phyloP scores from a whole-genome alignment of 2,113 vertebrate genomes.

The Tympanuchus pallidicinctus region DNA sequence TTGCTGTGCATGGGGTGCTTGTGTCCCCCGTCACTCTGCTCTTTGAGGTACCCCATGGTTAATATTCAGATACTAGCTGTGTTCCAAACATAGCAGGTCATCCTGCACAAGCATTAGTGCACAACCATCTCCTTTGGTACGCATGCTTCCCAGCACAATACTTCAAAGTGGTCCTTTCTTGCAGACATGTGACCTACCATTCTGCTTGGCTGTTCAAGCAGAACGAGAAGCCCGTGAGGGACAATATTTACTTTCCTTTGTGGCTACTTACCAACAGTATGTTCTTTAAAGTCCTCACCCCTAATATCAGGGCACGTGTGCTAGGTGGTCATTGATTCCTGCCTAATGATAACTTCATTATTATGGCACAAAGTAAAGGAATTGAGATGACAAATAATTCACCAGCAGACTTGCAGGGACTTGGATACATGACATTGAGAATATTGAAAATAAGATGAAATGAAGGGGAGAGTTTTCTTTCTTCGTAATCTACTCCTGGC shows the following conservation, averaged over 20 bases:
- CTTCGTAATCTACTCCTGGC: background rate
- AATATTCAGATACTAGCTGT: background rate
- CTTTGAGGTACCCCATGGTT: background rate
- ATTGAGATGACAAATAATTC: background rate
- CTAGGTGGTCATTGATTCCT: background rate
- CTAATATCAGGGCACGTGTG: background rate
- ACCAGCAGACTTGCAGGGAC: background rate
- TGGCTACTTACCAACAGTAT: background rate
- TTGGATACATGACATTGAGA: fast-evolving
- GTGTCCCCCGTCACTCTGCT: background rate
- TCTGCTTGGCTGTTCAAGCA: background rate
- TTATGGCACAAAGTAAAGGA: background rate
- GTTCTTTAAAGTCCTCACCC: background rate
- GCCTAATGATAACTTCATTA: background rate
- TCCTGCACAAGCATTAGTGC: background rate
- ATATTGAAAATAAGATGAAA: background rate
- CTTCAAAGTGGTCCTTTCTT: background rate
- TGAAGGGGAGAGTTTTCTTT: background rate
- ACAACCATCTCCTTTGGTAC: background rate
- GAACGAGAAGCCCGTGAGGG: background rate
- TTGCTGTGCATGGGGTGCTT: fast-evolving
- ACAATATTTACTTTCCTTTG: background rate
- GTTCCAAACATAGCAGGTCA: background rate
- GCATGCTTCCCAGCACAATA: background rate
- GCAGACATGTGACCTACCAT: background rate